Evolutionary conservation across 2,888 invertebrate genomes (phyloP), one percentile per base, ranked within the genome.

Genomic region (Drosophila histrio): DNA sequence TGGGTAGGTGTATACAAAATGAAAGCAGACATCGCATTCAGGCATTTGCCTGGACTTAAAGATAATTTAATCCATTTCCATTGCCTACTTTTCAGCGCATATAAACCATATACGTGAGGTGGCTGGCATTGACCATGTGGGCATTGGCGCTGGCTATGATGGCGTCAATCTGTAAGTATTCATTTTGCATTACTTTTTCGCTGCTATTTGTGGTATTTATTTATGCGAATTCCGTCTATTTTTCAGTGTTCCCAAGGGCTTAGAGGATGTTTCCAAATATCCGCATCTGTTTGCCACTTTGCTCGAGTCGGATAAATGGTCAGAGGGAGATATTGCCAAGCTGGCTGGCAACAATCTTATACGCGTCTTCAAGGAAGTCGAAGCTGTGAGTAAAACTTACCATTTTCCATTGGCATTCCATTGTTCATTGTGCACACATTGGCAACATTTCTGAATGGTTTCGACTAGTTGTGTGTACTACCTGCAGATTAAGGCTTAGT

Each of bases 81-180:
- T 24, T 60, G 15, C 39, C 9, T 41, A 6, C 34, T 39, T 49
- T 78, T 24, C 93, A 97, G 97, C 96, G 68, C 97, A 97, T 92
- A 97, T 97, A 92, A 96, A 97, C 93, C 96, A 97, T 92, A 96
- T 97, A 89, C 93, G 96, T 74, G 95, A 95, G 87, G 94, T 96
- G 69, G 96, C 96, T 32, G 97, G 97, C 63, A 95, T 96, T 79
- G 96, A 97, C 93, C 95, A 96, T 92, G 96, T 97, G 54, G 97
- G 97, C 68, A 94, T 97, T 70, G 97, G 97, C 46, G 97, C 96
- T 52, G 97, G 97, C 79, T 97, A 96, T 92, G 96, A 97, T 91
- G 97, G 97, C 83, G 96, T 97, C 91, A 96, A 96, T 93, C 95
- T 95, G 97, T 97, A 93, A 96, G 97, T 95, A 38, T 56, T 19